phyloP scores from a whole-genome alignment of 2,113 vertebrate species.

The Monopterus albus region DNA sequence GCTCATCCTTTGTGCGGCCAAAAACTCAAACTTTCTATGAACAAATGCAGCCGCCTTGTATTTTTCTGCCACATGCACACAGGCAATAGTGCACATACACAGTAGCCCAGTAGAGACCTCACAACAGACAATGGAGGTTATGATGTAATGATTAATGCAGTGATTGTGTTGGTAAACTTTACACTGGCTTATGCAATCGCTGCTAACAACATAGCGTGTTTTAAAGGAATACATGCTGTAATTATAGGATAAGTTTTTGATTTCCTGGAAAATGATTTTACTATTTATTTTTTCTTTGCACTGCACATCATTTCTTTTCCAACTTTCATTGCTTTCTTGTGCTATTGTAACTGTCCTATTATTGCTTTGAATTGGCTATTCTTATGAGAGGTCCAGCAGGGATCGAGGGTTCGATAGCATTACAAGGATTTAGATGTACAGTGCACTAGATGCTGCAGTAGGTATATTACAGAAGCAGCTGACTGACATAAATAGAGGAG shows the following conservation, averaged over 20 bases:
- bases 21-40: conserved; percentile 52
- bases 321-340: not conserved
- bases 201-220: not conserved
- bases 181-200: conserved; percentile 36
- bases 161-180: conserved; percentile 37
- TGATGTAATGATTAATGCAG: conserved; percentile 45
- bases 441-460: conserved; percentile 40
- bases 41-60: conserved; percentile 36
- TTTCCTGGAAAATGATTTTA: no score
- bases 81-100: conserved; percentile 33
- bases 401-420: conserved; percentile 19
- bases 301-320: not conserved
- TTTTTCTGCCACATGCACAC: conserved; percentile 8
- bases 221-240: not conserved
- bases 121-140: conserved; percentile 33
- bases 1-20: conserved; percentile 62
- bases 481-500: conserved; percentile 62
- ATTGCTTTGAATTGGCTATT: conserved; percentile 2
- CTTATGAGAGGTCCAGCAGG: not conserved
- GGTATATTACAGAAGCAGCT: conserved; percentile 60
- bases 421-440: conserved; percentile 29
- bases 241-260: not conserved
- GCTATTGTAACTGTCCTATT: not conserved
- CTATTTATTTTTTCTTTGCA: not conserved
- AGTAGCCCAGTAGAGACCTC: conserved; percentile 22